Base-by-base conservation (phyloP, 2,797 vertebrate species). In the Acipenser ruthenus region DNA sequence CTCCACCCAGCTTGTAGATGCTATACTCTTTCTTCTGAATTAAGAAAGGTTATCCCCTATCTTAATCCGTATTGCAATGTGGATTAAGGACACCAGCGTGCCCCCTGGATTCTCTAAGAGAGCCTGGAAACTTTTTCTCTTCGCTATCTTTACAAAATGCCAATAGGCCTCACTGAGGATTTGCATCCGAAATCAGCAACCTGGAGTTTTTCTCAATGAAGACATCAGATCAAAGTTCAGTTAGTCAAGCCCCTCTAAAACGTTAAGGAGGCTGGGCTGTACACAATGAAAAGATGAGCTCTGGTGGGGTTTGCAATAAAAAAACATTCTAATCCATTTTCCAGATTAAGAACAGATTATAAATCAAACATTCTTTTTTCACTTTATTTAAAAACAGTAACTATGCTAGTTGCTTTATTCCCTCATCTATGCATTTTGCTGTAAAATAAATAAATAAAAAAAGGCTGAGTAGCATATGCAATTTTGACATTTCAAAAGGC, bases 151-250 rank as follows among this genome's bases (percentile, higher is more conserved):
- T 93, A 93, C 93, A 94, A 93, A 94, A 91, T 87, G 86, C 89
- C 89, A 83, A 92, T 94, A 93, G 94, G 92, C 88, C 84, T 88
- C 86, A 82, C 85, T 76, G 79, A 87, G 95, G 95, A 97, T 97
- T 98, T 97, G 93, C 95, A 97, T 97, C 91, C 89, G 87, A 95
- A 96, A 97, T 95, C 90, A 89, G 89, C 91, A 88, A 91, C 90
- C 91, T 91, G 93, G 90, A 90, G 91, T 90, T 89, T 89, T 92
- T 82, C 86, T 88, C 89, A 92, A 95, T 97, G 93, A 96, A 97
- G 95, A 97, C 93, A 94, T 96, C 94, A 96, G 95, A 97, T 97
- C 93, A 98, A 96, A 96, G 95, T 95, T 97, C 94, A 96, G 89
- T 91, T 93, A 93, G 93, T 95, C 93, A 94, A 92, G 93, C 93